Evolutionary conservation across 2,888 invertebrate species (phyloP).

Genomic region (Acrobasis repandana): DNA sequence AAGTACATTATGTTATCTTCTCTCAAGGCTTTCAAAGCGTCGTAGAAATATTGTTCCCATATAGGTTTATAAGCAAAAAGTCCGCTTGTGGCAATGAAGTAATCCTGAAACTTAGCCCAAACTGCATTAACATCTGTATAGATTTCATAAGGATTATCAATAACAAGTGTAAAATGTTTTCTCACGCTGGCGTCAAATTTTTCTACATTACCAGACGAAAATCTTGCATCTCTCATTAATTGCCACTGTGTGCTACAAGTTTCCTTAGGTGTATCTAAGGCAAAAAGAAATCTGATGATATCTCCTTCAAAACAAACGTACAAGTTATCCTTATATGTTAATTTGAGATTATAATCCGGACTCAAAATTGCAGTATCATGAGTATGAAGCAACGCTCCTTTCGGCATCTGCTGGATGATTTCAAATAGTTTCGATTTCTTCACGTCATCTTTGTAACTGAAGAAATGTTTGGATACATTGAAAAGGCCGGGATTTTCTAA

Average conservation of each 20-base stretch:
- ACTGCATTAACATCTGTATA: slow-evolving; percentile 82
- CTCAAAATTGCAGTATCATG: slow-evolving; percentile 86
- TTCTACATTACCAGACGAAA: slow-evolving; percentile 65
- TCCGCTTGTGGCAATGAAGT: slow-evolving; percentile 77
- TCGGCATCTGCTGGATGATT: slow-evolving; percentile 87
- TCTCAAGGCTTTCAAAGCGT: slow-evolving; percentile 83
- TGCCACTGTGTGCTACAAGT: slow-evolving; percentile 70
- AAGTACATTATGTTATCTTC: slow-evolving; percentile 88
- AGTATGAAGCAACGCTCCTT: slow-evolving; percentile 88
- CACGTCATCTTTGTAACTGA: slow-evolving; percentile 83
- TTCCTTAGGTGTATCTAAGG: slow-evolving; percentile 43
- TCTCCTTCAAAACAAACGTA: slow-evolving; percentile 75
- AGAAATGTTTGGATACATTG: slow-evolving; percentile 86
- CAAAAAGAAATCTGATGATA: slow-evolving; percentile 55
- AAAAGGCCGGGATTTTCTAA: slow-evolving; percentile 76
- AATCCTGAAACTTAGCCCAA: slow-evolving; percentile 83
- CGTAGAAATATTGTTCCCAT: slow-evolving; percentile 86
- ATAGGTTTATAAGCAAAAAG: slow-evolving; percentile 85
- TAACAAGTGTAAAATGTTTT: slow-evolving; percentile 80
- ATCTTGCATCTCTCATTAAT: slow-evolving; percentile 73
- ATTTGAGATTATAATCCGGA: slow-evolving; percentile 82
- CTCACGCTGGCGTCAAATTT: slow-evolving; percentile 80
- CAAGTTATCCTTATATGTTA: slow-evolving; percentile 85
- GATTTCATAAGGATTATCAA: slow-evolving; percentile 65
- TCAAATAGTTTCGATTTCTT: slow-evolving; percentile 84